Evolutionary conservation across 2,797 vertebrate species (phyloP).

Genomic region (Champsocephalus gunnari): DNA sequence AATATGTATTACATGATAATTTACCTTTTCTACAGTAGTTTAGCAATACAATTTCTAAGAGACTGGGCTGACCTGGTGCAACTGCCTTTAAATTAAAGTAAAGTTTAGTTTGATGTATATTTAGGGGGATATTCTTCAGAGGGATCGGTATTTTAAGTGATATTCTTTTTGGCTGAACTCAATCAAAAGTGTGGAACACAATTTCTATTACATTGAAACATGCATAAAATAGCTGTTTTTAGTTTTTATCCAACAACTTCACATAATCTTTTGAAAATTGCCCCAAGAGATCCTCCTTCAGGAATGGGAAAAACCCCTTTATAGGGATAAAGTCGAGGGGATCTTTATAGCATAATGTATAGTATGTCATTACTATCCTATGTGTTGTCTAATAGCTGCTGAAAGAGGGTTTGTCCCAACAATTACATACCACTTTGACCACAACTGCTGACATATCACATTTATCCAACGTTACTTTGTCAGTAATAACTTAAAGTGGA

Average conservation of each 20-base stretch:
- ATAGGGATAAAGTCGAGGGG: too few relatives aligned
- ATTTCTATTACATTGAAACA: too few relatives aligned
- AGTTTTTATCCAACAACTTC: too few relatives aligned
- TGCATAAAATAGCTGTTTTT: too few relatives aligned
- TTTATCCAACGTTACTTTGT: constrained; percentile 10
- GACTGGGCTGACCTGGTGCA: neutral
- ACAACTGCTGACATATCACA: neutral
- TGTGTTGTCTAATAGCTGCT: neutral
- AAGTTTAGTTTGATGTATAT: neutral
- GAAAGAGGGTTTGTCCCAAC: neutral
- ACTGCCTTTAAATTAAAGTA: neutral
- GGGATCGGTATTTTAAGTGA: neutral
- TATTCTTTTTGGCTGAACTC: too few relatives aligned
- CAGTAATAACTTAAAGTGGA: constrained; percentile 11
- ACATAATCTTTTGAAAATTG: too few relatives aligned
- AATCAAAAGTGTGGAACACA: too few relatives aligned
- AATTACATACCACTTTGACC: neutral
- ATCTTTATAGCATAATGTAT: too few relatives aligned
- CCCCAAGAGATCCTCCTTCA: too few relatives aligned
- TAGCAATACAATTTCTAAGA: neutral
- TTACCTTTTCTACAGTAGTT: neutral
- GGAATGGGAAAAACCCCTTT: too few relatives aligned
- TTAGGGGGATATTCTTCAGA: neutral
- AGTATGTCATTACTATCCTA: neutral
- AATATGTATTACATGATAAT: too few relatives aligned